A percentile compares a stretch with the other conserved stretches of the same genome.
Conservation (phyloP, 2,797 vertebrate species). For the Neosalanx taihuensis region DNA sequence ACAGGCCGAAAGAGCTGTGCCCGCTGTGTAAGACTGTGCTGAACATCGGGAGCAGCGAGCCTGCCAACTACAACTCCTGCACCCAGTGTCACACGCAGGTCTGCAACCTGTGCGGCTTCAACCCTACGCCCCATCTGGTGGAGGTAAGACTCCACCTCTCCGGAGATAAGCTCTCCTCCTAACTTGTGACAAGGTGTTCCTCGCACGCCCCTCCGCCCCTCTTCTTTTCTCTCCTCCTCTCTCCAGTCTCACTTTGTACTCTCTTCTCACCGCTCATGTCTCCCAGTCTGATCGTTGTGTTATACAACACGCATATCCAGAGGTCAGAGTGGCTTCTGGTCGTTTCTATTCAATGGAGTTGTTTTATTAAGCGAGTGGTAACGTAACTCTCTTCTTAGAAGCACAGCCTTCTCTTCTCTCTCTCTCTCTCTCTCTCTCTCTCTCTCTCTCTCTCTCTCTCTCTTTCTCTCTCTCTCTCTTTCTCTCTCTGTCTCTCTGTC, state of each 20-base stretch:
- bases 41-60: conserved; percentile 81
- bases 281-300: too few species aligned
- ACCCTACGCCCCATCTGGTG: conserved; percentile 92
- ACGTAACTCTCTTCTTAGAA: too few species aligned
- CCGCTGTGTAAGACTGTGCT: conserved; percentile 95
- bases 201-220: too few species aligned
- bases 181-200: too few species aligned
- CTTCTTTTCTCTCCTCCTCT: too few species aligned
- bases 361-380: too few species aligned
- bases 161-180: background rate
- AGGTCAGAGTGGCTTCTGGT: too few species aligned
- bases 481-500: background rate
- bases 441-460: background rate
- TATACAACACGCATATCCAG: too few species aligned
- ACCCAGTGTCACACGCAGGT: conserved; percentile 92
- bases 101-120: conserved; percentile 98
- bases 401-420: too few species aligned
- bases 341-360: too few species aligned
- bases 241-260: too few species aligned
- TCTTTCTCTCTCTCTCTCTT: background rate
- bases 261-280: too few species aligned
- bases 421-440: background rate
- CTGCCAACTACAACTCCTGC: conserved; percentile 91
- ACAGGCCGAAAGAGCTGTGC: conserved; percentile 83
- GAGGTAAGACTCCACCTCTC: conserved; percentile 81